Conservation (phyloP, 1,140 invertebrate species). For the Drosophila truncata region DNA sequence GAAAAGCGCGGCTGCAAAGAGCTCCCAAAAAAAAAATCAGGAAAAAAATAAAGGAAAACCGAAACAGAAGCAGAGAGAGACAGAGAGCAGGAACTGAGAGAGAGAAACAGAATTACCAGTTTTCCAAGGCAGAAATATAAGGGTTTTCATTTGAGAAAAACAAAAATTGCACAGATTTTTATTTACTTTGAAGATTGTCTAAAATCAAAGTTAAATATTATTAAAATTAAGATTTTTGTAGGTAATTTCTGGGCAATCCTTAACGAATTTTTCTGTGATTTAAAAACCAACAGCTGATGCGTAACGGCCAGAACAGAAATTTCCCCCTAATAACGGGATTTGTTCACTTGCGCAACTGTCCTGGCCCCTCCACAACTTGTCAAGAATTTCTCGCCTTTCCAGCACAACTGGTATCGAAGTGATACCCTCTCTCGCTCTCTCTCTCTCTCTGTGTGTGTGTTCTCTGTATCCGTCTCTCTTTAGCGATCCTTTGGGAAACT, state of each 20-base stretch:
- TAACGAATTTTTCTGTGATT: fast-evolving
- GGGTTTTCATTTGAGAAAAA: conserved; percentile 10
- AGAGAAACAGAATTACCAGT: conserved; percentile 7
- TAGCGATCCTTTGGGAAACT: conserved; percentile 48
- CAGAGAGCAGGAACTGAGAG: neutral
- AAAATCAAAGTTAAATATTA: neutral
- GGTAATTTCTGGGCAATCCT: fast-evolving
- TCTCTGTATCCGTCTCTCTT: neutral
- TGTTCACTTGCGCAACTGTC: conserved; percentile 54
- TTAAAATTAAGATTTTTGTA: too few relatives aligned
- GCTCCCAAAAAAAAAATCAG: conserved; percentile 19
- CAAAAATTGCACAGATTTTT: neutral
- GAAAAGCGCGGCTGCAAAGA: conserved; percentile 47
- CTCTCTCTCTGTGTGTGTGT: too few relatives aligned
- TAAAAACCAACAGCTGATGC: conserved; percentile 47
- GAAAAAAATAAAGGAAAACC: conserved; percentile 10
- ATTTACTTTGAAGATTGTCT: neutral
- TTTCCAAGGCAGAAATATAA: conserved; percentile 49
- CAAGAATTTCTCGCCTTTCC: conserved; percentile 22
- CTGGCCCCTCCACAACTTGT: conserved; percentile 10
- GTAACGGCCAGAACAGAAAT: conserved; percentile 36
- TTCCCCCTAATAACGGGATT: conserved; percentile 51
- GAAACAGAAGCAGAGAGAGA: conserved; percentile 23
- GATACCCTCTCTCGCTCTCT: conserved; percentile 1
- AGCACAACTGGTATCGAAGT: conserved; percentile 12